Base-by-base conservation (phyloP, 1,140 invertebrate species). In the Danaus plexippus region DNA sequence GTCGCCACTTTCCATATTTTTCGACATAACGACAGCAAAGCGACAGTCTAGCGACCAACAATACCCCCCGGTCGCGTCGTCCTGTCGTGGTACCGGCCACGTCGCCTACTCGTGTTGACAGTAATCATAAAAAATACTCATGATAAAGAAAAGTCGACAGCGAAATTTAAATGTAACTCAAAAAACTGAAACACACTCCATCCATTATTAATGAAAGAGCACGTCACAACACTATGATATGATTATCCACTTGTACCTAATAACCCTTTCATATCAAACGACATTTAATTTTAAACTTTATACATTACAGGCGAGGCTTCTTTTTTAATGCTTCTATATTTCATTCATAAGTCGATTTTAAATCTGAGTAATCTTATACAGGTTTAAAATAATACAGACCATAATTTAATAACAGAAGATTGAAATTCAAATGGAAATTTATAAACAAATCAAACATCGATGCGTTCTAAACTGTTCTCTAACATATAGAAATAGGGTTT, bases 161-260 rank as follows among this genome's bases (percentile, higher is more conserved):
- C 56, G 65, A 72, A 66, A 63, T 67, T 70, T 72, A 78, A 75
- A 75, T 67, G 74, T 74, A 74, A 71, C 65, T 72, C 69, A 73
- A 66, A 76, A 72, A 79, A 74, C 61, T 61, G 65, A 73, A 71
- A 80, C 79, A 80, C 69, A 68, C 66, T 58, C 59, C 61, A 65
- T 77, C 79, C 80, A 82, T 84, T 84, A 84, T 82, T 82, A 85
- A 85, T 85, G 79, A 82, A 80, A 76, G 47, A 67, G 73, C 74
- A 73, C 76, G 81, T 85, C 81, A 85, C 72, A 85, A 85, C 79
- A 85, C 77, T 75, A 74, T 75, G 77, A 84, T 82, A 82, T 80
- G 73, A 70, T 75, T 75, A 76, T 76, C 79, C 75, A 75, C 75
- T 79, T 77, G 75, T 77, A 73, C 77, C 78, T 81, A 80, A 84